Base-by-base conservation (phyloP, 2,888 invertebrate genomes). In the Euclidia mi region DNA sequence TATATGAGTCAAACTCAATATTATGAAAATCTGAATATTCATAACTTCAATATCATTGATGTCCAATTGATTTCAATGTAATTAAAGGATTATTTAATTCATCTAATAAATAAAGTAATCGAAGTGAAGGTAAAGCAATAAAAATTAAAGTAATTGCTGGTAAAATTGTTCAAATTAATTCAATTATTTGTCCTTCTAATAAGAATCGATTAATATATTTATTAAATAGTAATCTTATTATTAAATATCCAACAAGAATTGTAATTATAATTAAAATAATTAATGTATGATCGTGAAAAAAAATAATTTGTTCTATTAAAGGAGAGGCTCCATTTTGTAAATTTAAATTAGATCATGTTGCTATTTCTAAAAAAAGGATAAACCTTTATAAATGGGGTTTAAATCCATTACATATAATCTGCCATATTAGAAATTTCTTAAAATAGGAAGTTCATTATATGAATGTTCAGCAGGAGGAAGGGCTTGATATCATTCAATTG, bases 1-100 rank as follows among this genome's bases (percentile, higher is more conserved):
- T 96, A 84, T 95, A 96, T 3, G 95, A 96, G 66, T 96, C 95
- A 92, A 96, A 96, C 93, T 95, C 94, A 81, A 95, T 87, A 81
- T 93, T 88, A 76, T 89, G 76, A 81, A 96, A 96, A 81, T 96
- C 95, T 45, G 95, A 95, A 73, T 96, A 96, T 95, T 96, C 96
- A 91, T 96, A 96, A 0, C 94, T 95, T 95, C 96, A 96, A 60
- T 95, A 96, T 95, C 96, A 96, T 95, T 96, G 96, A 81, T 96
- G 96, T 0, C 96, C 96, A 87, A 96, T 95, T 20, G 94, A 87
- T 96, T 96, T 96, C 86, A 96, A 77, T 0, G 96, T 95, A 78
- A 96, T 87, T 66, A 91, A 76, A 0, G 95, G 95, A 38, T 93
- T 93, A 87, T 95, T 95, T 78, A 95, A 81, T 95, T 96, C 96